These are phyloP conservation scores for Protodeltote pygarga DNA, from an alignment of 2,888 invertebrate genomes.

Conservation along the genomic window DNA sequence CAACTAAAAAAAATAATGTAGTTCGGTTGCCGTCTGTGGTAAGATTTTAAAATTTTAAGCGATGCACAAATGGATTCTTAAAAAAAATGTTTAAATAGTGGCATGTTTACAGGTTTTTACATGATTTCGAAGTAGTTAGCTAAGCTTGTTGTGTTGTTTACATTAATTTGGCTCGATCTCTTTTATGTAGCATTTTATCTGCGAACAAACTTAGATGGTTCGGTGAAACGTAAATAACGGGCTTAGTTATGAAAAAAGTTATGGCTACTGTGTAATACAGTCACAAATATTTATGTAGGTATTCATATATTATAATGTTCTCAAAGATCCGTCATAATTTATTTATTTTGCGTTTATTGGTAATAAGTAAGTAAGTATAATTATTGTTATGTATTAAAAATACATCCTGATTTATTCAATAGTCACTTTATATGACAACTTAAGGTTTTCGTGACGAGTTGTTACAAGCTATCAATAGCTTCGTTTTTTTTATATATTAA, in stretches of 20 bases:
- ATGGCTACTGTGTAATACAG: constrained; percentile 27
- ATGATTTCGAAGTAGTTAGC: constrained; percentile 64
- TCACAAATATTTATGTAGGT: constrained; percentile 17
- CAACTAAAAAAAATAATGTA: constrained; percentile 82
- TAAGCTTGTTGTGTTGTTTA: constrained; percentile 58
- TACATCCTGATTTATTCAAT: no score
- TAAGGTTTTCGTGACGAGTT: no score
- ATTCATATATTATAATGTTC: constrained; percentile 4
- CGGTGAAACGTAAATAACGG: constrained; percentile 26
- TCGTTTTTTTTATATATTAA: no score
- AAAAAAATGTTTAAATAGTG: constrained; percentile 65
- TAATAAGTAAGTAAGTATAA: no score
- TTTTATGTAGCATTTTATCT: constrained; percentile 45
- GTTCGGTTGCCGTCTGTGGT: constrained; percentile 84
- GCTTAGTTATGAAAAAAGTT: constrained; percentile 33
- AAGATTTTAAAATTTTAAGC: constrained; percentile 68
- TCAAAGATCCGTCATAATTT: background rate
- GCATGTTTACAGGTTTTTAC: constrained; percentile 84
- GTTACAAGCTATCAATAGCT: no score
- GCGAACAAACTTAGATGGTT: constrained; percentile 23
- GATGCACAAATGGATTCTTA: constrained; percentile 68
- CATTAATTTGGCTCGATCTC: constrained; percentile 38
- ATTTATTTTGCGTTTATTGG: no score
- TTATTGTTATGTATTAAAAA: no score
- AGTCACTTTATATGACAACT: no score